Base-by-base conservation (phyloP, 2,888 invertebrate species). In the Harpalus rubripes region DNA sequence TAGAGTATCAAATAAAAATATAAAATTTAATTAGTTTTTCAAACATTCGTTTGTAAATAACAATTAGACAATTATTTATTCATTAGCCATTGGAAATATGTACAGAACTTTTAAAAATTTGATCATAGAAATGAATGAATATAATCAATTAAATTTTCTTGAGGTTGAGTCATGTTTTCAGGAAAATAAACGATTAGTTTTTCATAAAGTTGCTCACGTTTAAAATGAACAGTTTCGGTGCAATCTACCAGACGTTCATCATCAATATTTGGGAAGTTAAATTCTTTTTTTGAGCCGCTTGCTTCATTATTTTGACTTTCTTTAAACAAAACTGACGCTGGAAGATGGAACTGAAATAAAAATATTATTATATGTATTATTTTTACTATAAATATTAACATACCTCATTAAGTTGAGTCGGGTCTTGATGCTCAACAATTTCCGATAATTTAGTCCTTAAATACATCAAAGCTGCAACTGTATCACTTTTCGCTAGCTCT, bases 141-240 rank as follows among this genome's bases (percentile, higher is more conserved):
- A 85, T 97, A 93, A 89, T 97, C 96, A 78, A 95, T 93, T 72
- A 98, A 92, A 90, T 96, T 96, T 7, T 93, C 93, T 81, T 93
- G 93, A 0, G 98, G 98, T 87, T 97, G 97, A 7, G 96, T 96
- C 91, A 95, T 94, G 86, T 93, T 93, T 52, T 95, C 95, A 0
- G 97, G 95, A 92, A 97, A 97, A 91, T 95, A 95, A 88, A 93
- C 92, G 79, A 95, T 94, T 59, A 98, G 92, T 86, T 93, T 92
- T 89, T 97, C 96, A 90, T 96, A 97, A 0, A 98, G 92, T 85
- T 93, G 92, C 52, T 94, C 93, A 79, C 96, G 93, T 6, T 92
- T 90, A 32, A 90, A 89, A 74, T 93, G 93, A 5, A 92, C 89
- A 72, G 93, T 16, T 68, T 8, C 61, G 7, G 61, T n/a, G 16